Evolutionary conservation across 1,140 invertebrate species (phyloP).

Genomic region (Nephotettix cincticeps): DNA sequence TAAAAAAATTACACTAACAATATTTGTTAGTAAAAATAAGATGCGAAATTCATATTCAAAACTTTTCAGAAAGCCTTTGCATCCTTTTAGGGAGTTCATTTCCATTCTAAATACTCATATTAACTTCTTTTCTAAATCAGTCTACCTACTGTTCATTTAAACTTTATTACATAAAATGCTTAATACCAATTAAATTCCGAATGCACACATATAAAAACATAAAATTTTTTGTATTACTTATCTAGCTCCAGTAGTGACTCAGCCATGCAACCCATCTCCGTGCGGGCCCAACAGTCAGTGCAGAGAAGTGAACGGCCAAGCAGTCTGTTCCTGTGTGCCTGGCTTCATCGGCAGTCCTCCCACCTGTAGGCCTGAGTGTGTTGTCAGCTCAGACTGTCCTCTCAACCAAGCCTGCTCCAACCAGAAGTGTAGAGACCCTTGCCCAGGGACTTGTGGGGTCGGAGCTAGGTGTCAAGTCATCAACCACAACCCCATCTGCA

Average conservation of each 20-base stretch:
- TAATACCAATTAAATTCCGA: no score
- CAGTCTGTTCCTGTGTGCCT: constrained; percentile 67
- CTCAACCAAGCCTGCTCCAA: constrained; percentile 60
- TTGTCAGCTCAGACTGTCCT: constrained; percentile 64
- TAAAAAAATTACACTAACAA: no score
- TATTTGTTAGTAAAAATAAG: no score
- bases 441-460: constrained; percentile 64
- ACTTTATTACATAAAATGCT: no score
- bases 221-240: no score
- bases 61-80: no score
- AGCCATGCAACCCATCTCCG: constrained; percentile 54
- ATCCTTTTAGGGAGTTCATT: no score
- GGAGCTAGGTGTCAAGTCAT: constrained; percentile 67
- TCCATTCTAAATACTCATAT: no score
- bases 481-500: constrained; percentile 74
- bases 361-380: constrained; percentile 69
- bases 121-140: no score
- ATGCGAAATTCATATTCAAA: no score
- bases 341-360: constrained; percentile 72
- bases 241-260: constrained; percentile 31
- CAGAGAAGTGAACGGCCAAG: constrained; percentile 61
- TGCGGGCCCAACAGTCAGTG: constrained; percentile 74
- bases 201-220: no score
- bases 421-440: constrained; percentile 65
- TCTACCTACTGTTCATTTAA: no score